Evolutionary conservation across 37 sponge, comb jelly and placozoan genomes (phyloP).

Genomic region (Diacarnus erythraeanus): DNA sequence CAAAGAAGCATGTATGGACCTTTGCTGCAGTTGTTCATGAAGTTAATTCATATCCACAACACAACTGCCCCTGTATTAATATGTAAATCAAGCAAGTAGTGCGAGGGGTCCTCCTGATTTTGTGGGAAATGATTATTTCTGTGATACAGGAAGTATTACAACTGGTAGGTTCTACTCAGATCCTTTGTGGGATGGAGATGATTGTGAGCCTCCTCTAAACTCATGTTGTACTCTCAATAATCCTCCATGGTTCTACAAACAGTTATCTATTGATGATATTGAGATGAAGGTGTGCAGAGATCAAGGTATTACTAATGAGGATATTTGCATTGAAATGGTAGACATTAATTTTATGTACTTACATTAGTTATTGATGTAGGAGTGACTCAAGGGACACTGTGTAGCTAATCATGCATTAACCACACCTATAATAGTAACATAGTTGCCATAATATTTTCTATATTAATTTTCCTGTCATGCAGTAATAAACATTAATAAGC

Average conservation of each 20-base stretch:
- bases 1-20: too few species aligned
- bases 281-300: background rate
- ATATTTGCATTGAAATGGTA: background rate
- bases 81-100: too few species aligned
- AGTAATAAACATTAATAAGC: too few species aligned
- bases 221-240: background rate
- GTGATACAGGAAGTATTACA: background rate
- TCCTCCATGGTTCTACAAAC: background rate
- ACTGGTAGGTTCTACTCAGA: background rate
- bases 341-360: background rate
- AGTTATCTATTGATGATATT: background rate
- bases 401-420: too few species aligned
- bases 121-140: background rate
- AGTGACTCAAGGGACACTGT: too few species aligned
- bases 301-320: background rate
- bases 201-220: background rate
- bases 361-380: too few species aligned
- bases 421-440: too few species aligned
- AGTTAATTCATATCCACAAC: background rate
- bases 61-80: background rate
- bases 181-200: background rate
- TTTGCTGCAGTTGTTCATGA: background rate
- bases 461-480: too few species aligned
- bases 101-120: background rate
- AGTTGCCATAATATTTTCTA: too few species aligned